Evolutionary conservation across 2,113 vertebrate species (phyloP).

Genomic region (Pavo muticus): DNA sequence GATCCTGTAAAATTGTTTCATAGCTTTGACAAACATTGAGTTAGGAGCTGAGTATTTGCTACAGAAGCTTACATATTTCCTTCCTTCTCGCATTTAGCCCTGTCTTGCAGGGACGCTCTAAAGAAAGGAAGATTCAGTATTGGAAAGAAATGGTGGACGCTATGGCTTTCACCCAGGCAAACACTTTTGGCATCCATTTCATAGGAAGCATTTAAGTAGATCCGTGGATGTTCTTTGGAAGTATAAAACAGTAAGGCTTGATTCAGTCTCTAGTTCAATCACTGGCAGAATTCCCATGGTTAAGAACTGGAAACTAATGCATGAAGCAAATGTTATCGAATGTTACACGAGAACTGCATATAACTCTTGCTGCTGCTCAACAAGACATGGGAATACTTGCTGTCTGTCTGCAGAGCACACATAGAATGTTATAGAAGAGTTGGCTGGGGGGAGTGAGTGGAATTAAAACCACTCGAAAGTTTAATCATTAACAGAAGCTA

Average conservation of each 20-base stretch:
- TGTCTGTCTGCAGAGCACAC: not conserved
- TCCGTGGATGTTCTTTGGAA: not conserved
- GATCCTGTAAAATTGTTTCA: not conserved
- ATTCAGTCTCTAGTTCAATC: not conserved
- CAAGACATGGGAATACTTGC: not conserved
- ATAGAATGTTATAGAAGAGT: not conserved
- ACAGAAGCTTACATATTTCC: not conserved
- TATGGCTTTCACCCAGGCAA: not conserved
- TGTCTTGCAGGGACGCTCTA: not conserved
- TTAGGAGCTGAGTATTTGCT: not conserved
- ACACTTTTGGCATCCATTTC: not conserved
- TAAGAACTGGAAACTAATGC: not conserved
- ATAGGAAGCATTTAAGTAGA: not conserved
- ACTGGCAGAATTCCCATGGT: not conserved
- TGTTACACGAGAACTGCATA: not conserved
- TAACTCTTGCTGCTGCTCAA: not conserved
- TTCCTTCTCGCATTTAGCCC: not conserved
- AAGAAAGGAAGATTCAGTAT: not conserved
- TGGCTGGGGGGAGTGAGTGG: not conserved
- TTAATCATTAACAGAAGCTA: constrained; percentile 58
- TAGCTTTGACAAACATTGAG: not conserved
- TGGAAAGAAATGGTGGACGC: accelerated
- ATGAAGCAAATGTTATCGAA: not conserved
- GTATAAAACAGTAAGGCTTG: not conserved
- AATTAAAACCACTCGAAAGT: not conserved